Percentiles rank a stretch among this genome's conserved stretches.
These are phyloP conservation scores for Salmo trutta DNA, from an alignment of 2,797 vertebrate genomes.

Conservation along the genomic window DNA sequence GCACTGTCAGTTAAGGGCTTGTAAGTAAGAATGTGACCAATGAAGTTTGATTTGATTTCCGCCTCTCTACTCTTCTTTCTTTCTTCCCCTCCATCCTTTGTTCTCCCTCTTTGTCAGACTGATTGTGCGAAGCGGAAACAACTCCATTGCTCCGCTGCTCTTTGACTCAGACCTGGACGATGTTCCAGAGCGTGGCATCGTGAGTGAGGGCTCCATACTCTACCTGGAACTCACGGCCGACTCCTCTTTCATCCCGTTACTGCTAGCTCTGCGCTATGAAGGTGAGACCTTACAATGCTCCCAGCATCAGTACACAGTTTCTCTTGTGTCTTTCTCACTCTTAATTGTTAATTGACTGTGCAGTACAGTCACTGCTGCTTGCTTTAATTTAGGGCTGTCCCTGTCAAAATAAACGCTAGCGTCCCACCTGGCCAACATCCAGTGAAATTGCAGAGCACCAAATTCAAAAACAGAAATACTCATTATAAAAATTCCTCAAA, in stretches of 20 bases:
- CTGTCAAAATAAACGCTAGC: no score
- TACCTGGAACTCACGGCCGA: conserved; percentile 89
- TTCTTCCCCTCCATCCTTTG: neutral
- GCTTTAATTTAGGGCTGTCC: no score
- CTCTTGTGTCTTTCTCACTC: no score
- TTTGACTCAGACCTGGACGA: conserved; percentile 92
- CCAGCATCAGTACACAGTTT: neutral
- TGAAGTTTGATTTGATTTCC: no score
- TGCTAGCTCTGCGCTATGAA: conserved; percentile 89
- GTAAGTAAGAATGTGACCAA: no score
- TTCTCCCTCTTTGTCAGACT: conserved; percentile 67
- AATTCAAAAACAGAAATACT: no score
- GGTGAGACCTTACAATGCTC: conserved; percentile 67
- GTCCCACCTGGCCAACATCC: no score
- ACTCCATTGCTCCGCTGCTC: conserved; percentile 79
- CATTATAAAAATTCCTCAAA: no score
- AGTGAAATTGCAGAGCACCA: no score
- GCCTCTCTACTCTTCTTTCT: conserved; percentile 20
- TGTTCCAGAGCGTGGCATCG: conserved; percentile 85
- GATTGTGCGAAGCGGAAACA: conserved; percentile 88
- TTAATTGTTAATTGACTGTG: no score
- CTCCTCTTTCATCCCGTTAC: conserved; percentile 85
- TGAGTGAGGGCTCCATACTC: conserved; percentile 85
- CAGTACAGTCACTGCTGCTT: no score
- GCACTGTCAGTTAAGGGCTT: no score